Percentiles rank a stretch among this genome's conserved stretches.
These are phyloP conservation scores for Aulostomus chinensis DNA, from an alignment of 2,797 vertebrate species.

Conservation along the genomic window DNA sequence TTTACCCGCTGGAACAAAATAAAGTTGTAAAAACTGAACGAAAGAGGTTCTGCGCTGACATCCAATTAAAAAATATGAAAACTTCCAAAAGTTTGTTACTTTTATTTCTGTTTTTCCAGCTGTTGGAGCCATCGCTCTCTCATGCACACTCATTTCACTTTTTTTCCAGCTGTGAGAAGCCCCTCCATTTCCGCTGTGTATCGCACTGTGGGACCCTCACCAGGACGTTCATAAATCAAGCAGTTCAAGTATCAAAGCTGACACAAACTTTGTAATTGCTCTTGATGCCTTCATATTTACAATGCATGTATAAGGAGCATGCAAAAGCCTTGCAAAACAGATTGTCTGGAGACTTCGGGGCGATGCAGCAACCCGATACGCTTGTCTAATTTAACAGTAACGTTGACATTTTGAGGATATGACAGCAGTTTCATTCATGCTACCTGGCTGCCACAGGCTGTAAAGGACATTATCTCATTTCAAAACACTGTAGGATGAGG, in stretches of 20 bases:
- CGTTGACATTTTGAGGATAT: slow-evolving; percentile 30
- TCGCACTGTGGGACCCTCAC: slow-evolving; percentile 10
- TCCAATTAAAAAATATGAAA: no score
- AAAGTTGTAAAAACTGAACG: no score
- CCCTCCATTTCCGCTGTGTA: slow-evolving; percentile 12
- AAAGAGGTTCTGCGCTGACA: no score
- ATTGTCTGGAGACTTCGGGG: not conserved
- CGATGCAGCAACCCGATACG: slow-evolving; percentile 1
- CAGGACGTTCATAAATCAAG: slow-evolving; percentile 12
- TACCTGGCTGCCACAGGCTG: slow-evolving; percentile 64
- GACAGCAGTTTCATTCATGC: slow-evolving; percentile 28
- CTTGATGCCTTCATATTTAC: not conserved
- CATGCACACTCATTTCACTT: slow-evolving; percentile 4
- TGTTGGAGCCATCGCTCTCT: not conserved
- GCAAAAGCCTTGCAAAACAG: no score
- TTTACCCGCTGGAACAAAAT: no score
- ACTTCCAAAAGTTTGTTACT: not conserved
- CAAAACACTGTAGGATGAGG: slow-evolving; percentile 61
- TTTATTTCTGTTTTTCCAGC: slow-evolving; percentile 18
- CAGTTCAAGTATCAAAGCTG: slow-evolving; percentile 10
- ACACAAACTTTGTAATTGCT: slow-evolving; percentile 2
- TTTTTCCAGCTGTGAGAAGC: slow-evolving; percentile 29
- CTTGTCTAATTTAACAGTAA: slow-evolving; percentile 28
- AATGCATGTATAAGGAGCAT: not conserved
- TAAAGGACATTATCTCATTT: slow-evolving; percentile 62